Percentiles rank a stretch among this genome's conserved stretches.
Evolutionary conservation across 2,113 vertebrate species (phyloP).

Genomic region (Neomonachus schauinslandi): DNA sequence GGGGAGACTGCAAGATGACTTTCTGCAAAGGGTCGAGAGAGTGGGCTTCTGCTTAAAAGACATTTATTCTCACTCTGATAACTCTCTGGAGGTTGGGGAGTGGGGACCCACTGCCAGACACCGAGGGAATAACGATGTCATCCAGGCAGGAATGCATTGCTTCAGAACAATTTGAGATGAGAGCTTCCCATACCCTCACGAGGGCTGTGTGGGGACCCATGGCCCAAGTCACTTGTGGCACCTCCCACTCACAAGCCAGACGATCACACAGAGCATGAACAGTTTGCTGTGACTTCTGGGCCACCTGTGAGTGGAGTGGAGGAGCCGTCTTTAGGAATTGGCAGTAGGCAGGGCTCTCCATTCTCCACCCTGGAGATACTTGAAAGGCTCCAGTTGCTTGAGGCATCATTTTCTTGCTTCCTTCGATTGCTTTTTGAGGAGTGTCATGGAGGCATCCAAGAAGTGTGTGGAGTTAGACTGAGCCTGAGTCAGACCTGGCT

Average conservation of each 20-base stretch:
- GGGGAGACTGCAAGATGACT: not conserved
- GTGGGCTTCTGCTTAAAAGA: slow-evolving; percentile 38
- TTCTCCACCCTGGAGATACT: no score
- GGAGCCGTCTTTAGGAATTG: not conserved
- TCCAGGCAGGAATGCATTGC: not conserved
- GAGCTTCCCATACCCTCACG: not conserved
- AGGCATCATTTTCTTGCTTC: not conserved
- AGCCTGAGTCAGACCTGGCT: not conserved
- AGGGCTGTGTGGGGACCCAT: slow-evolving; percentile 13
- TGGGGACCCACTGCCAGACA: not conserved
- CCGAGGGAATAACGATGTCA: not conserved
- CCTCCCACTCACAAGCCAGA: slow-evolving; percentile 39
- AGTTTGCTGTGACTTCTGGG: not conserved
- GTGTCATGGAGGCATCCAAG: not conserved
- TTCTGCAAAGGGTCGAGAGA: slow-evolving; percentile 57
- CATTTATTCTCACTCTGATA: slow-evolving; percentile 55
- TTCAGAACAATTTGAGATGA: not conserved
- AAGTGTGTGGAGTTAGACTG: not conserved
- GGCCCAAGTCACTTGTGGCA: slow-evolving; percentile 44
- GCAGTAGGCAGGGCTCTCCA: not conserved
- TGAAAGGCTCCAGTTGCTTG: not conserved
- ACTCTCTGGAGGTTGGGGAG: not conserved
- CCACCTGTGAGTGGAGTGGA: not conserved
- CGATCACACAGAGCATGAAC: not conserved
- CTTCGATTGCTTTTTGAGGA: not conserved